Evolutionary conservation across 2,113 vertebrate species (phyloP).

Genomic region (Dunckerocampus dactyliophorus): DNA sequence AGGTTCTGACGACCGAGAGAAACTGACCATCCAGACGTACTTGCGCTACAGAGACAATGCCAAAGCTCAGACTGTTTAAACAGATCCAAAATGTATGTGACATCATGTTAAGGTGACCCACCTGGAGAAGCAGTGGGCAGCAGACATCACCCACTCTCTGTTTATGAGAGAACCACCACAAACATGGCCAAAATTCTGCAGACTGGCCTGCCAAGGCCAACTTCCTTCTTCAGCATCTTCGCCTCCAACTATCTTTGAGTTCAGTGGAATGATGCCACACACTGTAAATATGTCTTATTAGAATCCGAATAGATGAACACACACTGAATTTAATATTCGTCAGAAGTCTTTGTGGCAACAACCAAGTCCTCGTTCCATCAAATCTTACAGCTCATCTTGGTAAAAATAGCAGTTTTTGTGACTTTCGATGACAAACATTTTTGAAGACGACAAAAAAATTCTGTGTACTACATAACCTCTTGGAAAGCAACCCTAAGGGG

Average conservation of each 20-base stretch:
- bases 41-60: background rate
- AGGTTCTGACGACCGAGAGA: constrained; percentile 47
- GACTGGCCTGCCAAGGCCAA: constrained; percentile 73
- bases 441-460: too few species aligned
- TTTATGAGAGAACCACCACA: constrained; percentile 75
- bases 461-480: too few species aligned
- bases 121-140: constrained; percentile 73
- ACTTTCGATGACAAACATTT: too few species aligned
- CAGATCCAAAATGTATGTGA: background rate
- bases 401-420: too few species aligned
- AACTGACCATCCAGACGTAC: background rate
- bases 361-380: too few species aligned
- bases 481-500: too few species aligned
- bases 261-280: constrained; percentile 10
- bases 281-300: background rate
- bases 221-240: constrained; percentile 16
- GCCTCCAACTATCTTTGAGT: constrained; percentile 63
- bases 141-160: constrained; percentile 65
- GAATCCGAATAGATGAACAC: too few species aligned
- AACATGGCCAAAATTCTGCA: constrained; percentile 53
- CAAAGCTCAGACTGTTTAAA: background rate
- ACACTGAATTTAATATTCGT: too few species aligned
- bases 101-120: constrained; percentile 17
- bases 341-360: too few species aligned
- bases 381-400: too few species aligned